A percentile compares a stretch with the other conserved stretches of the same genome.
Conservation (phyloP, 1,140 invertebrate genomes). For the Musca vetustissima region DNA sequence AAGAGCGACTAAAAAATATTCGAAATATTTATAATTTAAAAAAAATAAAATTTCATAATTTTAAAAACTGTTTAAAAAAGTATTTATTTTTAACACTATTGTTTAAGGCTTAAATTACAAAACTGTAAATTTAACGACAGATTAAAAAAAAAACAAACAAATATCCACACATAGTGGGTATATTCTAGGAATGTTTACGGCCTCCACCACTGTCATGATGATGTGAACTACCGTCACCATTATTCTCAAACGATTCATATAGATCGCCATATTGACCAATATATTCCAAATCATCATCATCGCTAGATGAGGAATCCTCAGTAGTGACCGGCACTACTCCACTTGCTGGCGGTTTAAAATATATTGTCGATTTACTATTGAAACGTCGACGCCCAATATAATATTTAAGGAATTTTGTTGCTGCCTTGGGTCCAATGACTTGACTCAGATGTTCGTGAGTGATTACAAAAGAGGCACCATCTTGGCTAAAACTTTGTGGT, state of each 20-base stretch:
- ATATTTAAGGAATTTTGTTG: slow-evolving; percentile 42
- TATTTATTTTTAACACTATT: too few species aligned
- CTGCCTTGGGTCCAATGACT: slow-evolving; percentile 38
- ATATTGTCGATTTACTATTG: slow-evolving; percentile 38
- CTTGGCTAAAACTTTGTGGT: slow-evolving; percentile 2
- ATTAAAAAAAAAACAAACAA: too few species aligned
- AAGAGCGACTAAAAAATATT: too few species aligned
- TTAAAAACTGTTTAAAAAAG: too few species aligned
- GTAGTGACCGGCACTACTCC: slow-evolving; percentile 3
- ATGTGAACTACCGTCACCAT: background rate
- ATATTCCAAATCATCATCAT: slow-evolving; percentile 42
- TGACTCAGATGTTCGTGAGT: slow-evolving; percentile 36
- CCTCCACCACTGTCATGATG: background rate
- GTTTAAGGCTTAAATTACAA: too few species aligned
- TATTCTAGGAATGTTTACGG: background rate
- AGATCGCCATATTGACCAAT: slow-evolving; percentile 37
- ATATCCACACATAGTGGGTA: too few species aligned
- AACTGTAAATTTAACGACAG: too few species aligned
- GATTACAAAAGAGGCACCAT: slow-evolving; percentile 32
- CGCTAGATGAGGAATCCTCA: slow-evolving; percentile 27
- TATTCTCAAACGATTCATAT: slow-evolving; percentile 33
- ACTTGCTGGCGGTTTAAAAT: slow-evolving; percentile 41
- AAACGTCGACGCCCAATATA: slow-evolving; percentile 41
- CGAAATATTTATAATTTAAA: too few species aligned
- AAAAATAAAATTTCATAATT: too few species aligned